Evolutionary conservation across 2,888 invertebrate genomes (phyloP), one percentile per base, ranked within the genome.

Genomic region (Sylvicola fuscatus): DNA sequence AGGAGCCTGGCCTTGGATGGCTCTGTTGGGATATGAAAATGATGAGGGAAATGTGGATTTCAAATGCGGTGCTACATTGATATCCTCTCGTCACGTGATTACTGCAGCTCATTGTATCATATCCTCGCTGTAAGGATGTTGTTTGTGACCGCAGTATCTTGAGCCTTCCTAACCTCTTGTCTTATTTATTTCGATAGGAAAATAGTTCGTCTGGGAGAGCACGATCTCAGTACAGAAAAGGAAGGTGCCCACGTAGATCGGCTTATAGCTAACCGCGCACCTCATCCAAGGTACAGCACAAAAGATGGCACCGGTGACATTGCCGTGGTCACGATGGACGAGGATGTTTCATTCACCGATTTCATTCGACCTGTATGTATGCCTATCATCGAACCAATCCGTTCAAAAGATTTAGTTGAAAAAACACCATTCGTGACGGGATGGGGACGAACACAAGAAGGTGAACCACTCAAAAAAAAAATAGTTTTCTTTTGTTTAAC

Each of bases 1-100:
- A 75, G 81, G 76, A 14, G 70, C 74, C 35, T 83, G 80, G 70
- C 84, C 84, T 1, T 86, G 83, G 82, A 67, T 81, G 44, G 72
- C 71, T 0, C 66, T 74, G 3, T 56, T 84, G 27, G 84, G 82
- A 0, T 84, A 79, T 50, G 63, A 59, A 41, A 55, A 52, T 37
- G 55, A 59, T 46, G 54, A 57, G 17, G 58, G 47, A 31, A 46
- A 39, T 3, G 49, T 42, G 2, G 47, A 51, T 0, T 60, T 55
- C 12, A 58, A 54, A 41, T 59, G 59, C 37, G 60, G 59, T 2
- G 82, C 78, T 3, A 66, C 72, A 12, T 58, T 83, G 13, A 65
- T 83, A 43, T 68, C 70, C 8, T 48, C 63, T 2, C 58, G 64
- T 1, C 82, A 84, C 50, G 65, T 87, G 1, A 50, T 89, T 5